Base-by-base conservation (phyloP, 2,113 vertebrate genomes). In the Ranitomeya variabilis region DNA sequence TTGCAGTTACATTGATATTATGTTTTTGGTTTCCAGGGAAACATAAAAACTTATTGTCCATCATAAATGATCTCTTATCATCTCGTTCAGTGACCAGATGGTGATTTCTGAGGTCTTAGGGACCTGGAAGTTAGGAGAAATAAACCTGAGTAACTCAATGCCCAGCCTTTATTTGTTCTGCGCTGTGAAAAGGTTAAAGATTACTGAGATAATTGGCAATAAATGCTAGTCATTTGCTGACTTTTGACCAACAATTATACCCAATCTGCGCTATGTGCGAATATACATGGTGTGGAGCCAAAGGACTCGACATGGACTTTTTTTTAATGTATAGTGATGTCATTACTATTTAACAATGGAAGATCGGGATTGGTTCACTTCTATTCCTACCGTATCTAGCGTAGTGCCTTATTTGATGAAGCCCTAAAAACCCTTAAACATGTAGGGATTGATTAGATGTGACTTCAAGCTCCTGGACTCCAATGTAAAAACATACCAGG, bases 111-210 rank as follows among this genome's bases (percentile, higher is more conserved):
- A 83, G 21, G 54, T 31, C 67, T 83, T 71, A 23, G 23, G 86
- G 88, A 77, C 86, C 90, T 87, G 62, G 82, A 10, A 86, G 57
- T 23, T 45, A 76, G 80, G 91, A 89, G 16, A 73, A 85, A 87
- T 54, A 83, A 77, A 88, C 80, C 60, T 52, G 12, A 77, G 80
- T 83, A 62, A 77, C 80, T 74, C 21, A 59, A 92, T 86, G 93
- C 94, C 95, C 93, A 94, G 88, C 95, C 94, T 91, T 92, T 96
- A 91, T 95, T 96, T 96, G 92, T 89, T 94, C 92, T 95, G 94
- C 94, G 93, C 93, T 93, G 92, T 87, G 2, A 85, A 45, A 92
- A 94, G 95, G 94, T 94, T 96, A 96, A 96, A 95, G 95, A 95
- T 95, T 95, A 95, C 91, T 93, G 91, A 94, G 92, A 93, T 92